Evolutionary conservation across 2,888 invertebrate genomes (phyloP).

Genomic region (Sphinx pinastri): DNA sequence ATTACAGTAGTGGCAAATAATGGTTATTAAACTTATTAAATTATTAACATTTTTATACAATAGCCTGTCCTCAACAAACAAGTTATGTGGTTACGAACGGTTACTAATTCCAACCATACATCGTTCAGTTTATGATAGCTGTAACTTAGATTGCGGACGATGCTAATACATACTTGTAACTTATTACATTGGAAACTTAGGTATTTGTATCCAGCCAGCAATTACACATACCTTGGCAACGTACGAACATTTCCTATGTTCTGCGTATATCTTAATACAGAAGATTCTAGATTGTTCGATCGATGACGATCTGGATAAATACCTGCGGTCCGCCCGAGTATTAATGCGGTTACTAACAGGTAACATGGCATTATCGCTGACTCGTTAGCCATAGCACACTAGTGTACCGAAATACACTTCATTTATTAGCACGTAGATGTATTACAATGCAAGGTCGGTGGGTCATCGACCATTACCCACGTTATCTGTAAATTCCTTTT

Average conservation of each 20-base stretch:
- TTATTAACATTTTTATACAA: no score
- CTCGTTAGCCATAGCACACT: background rate
- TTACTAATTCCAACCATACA: background rate
- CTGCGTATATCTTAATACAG: background rate
- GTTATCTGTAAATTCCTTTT: slow-evolving; percentile 25
- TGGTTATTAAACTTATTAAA: no score
- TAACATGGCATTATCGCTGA: background rate
- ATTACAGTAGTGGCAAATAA: no score
- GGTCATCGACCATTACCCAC: slow-evolving; percentile 41
- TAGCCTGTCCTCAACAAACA: background rate
- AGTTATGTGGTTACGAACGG: background rate
- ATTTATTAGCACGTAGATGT: background rate
- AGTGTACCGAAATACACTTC: background rate
- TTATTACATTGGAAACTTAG: slow-evolving; percentile 8
- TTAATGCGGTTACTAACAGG: slow-evolving; percentile 4
- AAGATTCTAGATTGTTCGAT: background rate
- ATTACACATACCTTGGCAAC: slow-evolving; percentile 23
- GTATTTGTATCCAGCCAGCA: slow-evolving; percentile 1
- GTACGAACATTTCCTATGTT: background rate
- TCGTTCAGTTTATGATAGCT: background rate
- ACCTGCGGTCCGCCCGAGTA: background rate
- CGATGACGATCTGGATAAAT: background rate
- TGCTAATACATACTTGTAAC: background rate
- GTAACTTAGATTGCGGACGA: background rate
- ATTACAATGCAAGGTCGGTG: slow-evolving; percentile 41